Base-by-base conservation (phyloP, 2,113 vertebrate species). In the Percina caprodes region DNA sequence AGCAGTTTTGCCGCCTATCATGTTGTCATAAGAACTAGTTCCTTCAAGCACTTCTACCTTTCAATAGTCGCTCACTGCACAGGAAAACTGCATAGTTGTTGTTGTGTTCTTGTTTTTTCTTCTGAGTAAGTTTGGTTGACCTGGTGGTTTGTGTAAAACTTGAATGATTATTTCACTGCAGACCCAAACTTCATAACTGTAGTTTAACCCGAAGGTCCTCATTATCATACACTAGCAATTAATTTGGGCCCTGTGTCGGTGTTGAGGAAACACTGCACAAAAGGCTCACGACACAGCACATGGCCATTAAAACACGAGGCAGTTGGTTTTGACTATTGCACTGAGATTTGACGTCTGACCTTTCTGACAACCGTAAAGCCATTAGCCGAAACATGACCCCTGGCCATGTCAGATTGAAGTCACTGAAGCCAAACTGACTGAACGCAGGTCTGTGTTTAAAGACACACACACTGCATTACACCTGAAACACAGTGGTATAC, bases 331-430 rank as follows among this genome's bases (percentile, higher is more conserved):
- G 69, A 86, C 74, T 69, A 75, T 30, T 39, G 52, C 52, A 2
- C 71, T 6, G 54, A 65, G 67, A 72, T 86, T 42, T 78, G 80
- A 91, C 80, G 65, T 76, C 54, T 84, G 92, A 92, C 90, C 91
- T 87, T 39, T 82, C 21, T 59, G 72, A 85, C 78, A 46, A 83
- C 45, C n/a, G 7, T 33, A 42, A 42, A 1, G 69, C 74, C 84
- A 85, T 91, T 90, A 88, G 48, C 79, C 24, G 0, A 12, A 84
- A 86, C 66, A 78, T 14, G 33, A 89, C 86, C 82, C 76, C 23
- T 14, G 73, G 80, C 67, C 42, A 2, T 39, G 78, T 88, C 85
- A 66, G 39, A 59, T 69, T 54, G 19, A 81, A 83, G 70, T 59
- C 69, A 71, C 5, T 71, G 68, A 56, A 80, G 80, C 90, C 80